Base-by-base conservation (phyloP, 2,888 invertebrate species). In the Polyommatus iphigenia region DNA sequence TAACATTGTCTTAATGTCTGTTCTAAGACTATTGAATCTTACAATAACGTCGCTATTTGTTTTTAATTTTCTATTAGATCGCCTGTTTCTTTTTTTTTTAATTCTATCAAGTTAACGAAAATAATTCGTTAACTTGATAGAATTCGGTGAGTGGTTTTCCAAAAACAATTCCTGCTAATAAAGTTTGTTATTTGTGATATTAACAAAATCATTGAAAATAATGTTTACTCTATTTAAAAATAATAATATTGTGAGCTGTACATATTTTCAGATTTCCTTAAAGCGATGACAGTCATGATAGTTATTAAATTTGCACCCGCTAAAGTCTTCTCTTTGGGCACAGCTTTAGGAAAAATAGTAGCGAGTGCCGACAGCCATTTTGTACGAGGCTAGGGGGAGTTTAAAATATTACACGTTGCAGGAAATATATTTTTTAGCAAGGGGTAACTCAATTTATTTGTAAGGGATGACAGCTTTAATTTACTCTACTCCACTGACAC, bases 301-400 rank as follows among this genome's bases (percentile, higher is more conserved):
- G 13, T 62, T 10, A 24, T 62, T 15, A 67, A 67, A 29, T 29
- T 67, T 15, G 6, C 24, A 20, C 4, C 15, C 75, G 75, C 54
- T 54, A 6, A 15, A 78, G 78, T 79, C 82, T 80, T 36, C 82
- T 3, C 78, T 83, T 87, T 88, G 79, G 0, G 80, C 86, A 85
- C 83, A 36, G 78, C 79, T 81, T 81, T 83, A 86, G 88, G 90
- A 91, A 91, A 91, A 90, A 92, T 90, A 91, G 91, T 89, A 90
- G 87, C 89, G 86, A 90, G 90, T 89, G 93, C 89, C 91, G 92
- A 93, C 93, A 92, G 88, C 90, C 91, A 92, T 91, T 91, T 91
- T 90, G 91, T 92, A 90, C 89, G 89, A 90, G 89, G 87, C 89
- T 87, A 89, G 90, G 89, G 90, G 92, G 89, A 88, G 88, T 90